A percentile compares a stretch with the other conserved stretches of the same genome.
Evolutionary conservation across 2,113 vertebrate species (phyloP).

Genomic region (Trichomycterus rosablanca): DNA sequence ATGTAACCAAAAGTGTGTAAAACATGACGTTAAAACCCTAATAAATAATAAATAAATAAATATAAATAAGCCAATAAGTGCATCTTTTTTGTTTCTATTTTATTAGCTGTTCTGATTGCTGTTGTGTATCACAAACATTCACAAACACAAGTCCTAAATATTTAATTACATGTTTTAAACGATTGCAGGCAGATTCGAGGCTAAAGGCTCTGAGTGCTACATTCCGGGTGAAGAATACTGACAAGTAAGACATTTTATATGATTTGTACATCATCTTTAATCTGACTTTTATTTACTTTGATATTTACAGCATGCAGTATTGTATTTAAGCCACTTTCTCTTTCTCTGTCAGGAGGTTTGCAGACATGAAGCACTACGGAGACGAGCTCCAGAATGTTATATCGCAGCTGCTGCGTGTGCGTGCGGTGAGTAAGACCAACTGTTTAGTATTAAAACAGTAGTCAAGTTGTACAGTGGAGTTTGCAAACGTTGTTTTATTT

Average conservation of each 20-base stretch:
- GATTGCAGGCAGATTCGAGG: constrained; percentile 87
- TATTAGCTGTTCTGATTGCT: too few species aligned
- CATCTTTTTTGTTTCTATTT: neutral
- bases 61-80: too few species aligned
- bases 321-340: constrained; percentile 27
- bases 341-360: constrained; percentile 69
- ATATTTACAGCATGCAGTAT: neutral
- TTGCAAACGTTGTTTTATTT: too few species aligned
- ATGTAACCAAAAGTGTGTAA: too few species aligned
- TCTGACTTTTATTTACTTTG: neutral
- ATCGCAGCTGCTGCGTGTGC: constrained; percentile 81
- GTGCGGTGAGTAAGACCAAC: constrained; percentile 74
- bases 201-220: constrained; percentile 94
- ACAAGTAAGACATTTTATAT: constrained; percentile 77
- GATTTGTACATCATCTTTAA: neutral
- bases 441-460: constrained; percentile 9
- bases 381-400: constrained; percentile 82
- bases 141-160: too few species aligned
- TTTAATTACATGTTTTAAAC: neutral
- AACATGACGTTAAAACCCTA: too few species aligned
- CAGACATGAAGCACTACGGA: constrained; percentile 80
- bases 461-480: too few species aligned
- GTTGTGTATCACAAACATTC: neutral
- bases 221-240: constrained; percentile 94
- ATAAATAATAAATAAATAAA: too few species aligned